Base-by-base conservation (phyloP, 37 sponge, comb jelly and placozoan genomes). In the Haliclona indistincta region DNA sequence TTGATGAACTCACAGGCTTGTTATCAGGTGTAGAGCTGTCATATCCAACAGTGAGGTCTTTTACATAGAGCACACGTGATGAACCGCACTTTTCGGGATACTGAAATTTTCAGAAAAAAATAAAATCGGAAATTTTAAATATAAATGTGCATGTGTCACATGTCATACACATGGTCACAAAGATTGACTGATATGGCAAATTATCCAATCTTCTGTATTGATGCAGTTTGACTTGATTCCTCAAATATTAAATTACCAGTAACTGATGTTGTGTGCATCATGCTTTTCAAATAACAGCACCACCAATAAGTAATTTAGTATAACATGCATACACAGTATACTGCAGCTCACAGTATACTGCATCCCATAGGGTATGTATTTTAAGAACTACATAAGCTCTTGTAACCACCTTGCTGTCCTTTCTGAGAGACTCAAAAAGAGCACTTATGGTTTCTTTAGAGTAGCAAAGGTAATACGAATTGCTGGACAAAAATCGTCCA, bases 1-100 rank as follows among this genome's bases (percentile, higher is more conserved):
- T 17, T 19, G 26, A 74, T 36, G 39, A 4, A 63, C 89, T 92
- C 54, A 85, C 86, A 17, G 93, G 81, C 44, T 88, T 87, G 64
- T 82, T 77, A 71, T 84, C 71, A 7, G 91, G 89, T 64, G 84
- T 69, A 20, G 79, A 64, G 68, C 85, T 91, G 70, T 98, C 99
- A 76, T 93, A 98, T 0, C 99, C 99, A 42, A 88, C 85, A 0
- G 96, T 98, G 40, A 98, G 78, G 56, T 98, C 99, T 15, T 93
- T 43, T 4, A 98, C 77, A 51, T 60, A 58, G 2, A 68, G 38
- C 0, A 95, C 87, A 43, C 75, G 84, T 23, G 51, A 79, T 3
- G 43, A 42, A 5, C 87, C 87, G 54, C 79, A 77, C 0, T 45
- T 60, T 49, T 54, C 58, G 3, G 97, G 97, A 68, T 96, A 96